Conservation (phyloP, 2,113 vertebrate genomes). For the Pseudonaja textilis region DNA sequence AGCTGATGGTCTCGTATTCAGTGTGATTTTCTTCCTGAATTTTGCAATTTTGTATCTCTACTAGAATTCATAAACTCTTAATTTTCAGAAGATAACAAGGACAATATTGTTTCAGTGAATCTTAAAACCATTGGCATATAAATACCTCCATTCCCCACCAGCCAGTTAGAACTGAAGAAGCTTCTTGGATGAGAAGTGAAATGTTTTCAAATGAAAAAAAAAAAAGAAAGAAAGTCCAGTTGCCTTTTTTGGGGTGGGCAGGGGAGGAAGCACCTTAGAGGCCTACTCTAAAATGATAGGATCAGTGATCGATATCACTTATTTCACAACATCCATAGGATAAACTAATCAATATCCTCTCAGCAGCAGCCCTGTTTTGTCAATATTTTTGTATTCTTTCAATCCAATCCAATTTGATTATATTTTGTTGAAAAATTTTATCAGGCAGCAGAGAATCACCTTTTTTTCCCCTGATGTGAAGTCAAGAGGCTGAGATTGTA, state of each 20-base stretch:
- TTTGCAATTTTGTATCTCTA: neutral
- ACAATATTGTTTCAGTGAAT: neutral
- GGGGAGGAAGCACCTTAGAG: neutral
- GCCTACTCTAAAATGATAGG: neutral
- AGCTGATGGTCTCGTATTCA: no score
- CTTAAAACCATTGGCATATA: no score
- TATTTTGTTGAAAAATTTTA: slow-evolving; percentile 31
- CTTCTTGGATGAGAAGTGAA: neutral
- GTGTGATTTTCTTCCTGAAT: no score
- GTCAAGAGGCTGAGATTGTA: slow-evolving; percentile 29
- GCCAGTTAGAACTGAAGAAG: neutral
- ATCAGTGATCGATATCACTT: neutral
- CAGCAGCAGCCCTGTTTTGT: slow-evolving; percentile 31
- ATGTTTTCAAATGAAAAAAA: neutral
- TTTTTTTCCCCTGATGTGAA: slow-evolving; percentile 40
- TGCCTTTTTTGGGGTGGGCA: neutral
- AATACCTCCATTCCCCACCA: neutral
- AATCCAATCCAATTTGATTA: slow-evolving; percentile 35
- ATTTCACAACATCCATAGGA: neutral
- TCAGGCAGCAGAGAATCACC: neutral
- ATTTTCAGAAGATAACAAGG: neutral
- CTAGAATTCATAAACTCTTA: neutral
- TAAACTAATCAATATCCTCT: neutral
- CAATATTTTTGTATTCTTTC: slow-evolving; percentile 23
- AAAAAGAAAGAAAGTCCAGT: neutral